Base-by-base conservation (phyloP, 2,888 invertebrate species). In the Cyrtodaria siliqua region DNA sequence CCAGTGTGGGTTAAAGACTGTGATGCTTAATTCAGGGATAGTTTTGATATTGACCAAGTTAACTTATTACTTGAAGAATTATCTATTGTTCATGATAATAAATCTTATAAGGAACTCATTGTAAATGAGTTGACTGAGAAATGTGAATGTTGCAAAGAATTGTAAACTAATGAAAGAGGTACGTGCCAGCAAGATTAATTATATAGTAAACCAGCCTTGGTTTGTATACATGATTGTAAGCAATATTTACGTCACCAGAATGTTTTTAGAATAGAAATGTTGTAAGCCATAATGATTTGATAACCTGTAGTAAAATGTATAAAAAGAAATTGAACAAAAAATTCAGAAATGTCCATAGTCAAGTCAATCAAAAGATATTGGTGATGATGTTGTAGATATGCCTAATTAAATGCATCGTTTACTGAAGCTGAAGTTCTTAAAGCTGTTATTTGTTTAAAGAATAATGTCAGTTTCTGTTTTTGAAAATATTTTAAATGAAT, bases 151-250 rank as follows among this genome's bases (percentile, higher is more conserved):
- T 9, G 56, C 56, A 9, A n/a, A 56, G 16, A 29, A 56, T 14
- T 56, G 56, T 33, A 29, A 56, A 9, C 14, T 56, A 3, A 56
- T 56, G 3, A 27, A 56, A 56, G 29, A 56, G 29, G 27, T 27
- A 56, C 26, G 29, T 56, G 9, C 16, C 14, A n/a, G n/a, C n/a
- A 14, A n/a, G 20, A 44, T 9, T 9, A n/a, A n/a, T n/a, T 16
- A 16, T n/a, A n/a, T n/a, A n/a, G n/a, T n/a, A 18, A 16, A 44
- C 20, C 4, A 44, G 20, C 9, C 6, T 9, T 6, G 44, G 20
- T 20, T 44, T 44, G 44, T 9, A 3, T 9, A 20, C 16, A 16
- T n/a, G n/a, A 44, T 6, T 44, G n/a, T n/a, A n/a, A 44, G n/a
- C 4, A 44, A 18, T 20, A 18, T 20, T n/a, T n/a, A n/a, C 16